phyloP scores from a whole-genome alignment of 2,888 invertebrate genomes.

The Ditula angustiorana region DNA sequence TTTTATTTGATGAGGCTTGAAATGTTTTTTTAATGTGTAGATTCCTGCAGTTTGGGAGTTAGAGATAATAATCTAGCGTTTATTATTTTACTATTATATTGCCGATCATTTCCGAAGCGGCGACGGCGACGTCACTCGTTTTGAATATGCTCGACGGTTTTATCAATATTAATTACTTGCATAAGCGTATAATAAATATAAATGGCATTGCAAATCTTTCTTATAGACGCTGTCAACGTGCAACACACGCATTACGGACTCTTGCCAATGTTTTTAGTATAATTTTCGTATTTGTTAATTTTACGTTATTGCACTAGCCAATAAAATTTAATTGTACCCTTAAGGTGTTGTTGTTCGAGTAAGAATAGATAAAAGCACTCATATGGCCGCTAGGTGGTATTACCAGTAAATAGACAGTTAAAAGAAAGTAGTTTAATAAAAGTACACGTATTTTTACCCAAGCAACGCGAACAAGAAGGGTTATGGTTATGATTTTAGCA shows the following conservation, averaged over 20 bases:
- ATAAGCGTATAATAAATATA: conserved; percentile 35
- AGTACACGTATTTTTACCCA: no score
- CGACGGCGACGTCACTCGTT: conserved; percentile 6
- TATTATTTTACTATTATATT: no score
- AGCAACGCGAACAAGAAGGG: no score
- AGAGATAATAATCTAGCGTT: no score
- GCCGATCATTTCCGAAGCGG: not conserved
- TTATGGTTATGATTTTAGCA: no score
- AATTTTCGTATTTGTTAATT: conserved; percentile 56
- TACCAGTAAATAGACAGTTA: not conserved
- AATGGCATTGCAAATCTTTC: conserved; percentile 34
- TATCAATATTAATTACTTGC: conserved; percentile 34
- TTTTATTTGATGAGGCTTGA: no score
- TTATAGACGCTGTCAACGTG: conserved; percentile 25
- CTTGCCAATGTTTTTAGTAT: conserved; percentile 46
- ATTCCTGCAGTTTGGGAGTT: no score
- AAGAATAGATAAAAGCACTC: conserved; percentile 18
- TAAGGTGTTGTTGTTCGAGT: conserved; percentile 27
- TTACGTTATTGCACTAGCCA: conserved; percentile 40
- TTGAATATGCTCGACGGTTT: conserved; percentile 14
- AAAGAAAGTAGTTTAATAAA: no score
- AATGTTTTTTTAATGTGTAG: no score
- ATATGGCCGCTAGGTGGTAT: not conserved
- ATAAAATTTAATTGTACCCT: conserved; percentile 37
- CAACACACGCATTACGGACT: conserved; percentile 32